phyloP scores from a whole-genome alignment of 2,888 invertebrate species.

The Dolichopus griseipennis region DNA sequence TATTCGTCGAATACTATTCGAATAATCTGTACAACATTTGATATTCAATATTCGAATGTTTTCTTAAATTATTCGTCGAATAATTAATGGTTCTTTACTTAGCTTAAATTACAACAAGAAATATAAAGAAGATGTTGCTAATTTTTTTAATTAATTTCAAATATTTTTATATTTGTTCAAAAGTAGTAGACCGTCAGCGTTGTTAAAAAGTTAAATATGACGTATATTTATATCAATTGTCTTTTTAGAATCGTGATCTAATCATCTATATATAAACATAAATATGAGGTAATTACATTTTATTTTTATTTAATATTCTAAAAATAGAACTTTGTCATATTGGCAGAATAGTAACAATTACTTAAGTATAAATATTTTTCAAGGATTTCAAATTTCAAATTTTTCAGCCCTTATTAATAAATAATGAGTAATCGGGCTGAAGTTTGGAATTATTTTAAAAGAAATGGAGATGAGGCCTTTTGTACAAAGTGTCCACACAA shows the following conservation, averaged over 20 bases:
- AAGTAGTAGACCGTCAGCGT: too few species aligned
- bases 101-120: not conserved
- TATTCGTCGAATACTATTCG: slow-evolving; percentile 9
- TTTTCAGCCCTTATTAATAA: slow-evolving; percentile 2
- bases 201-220: too few species aligned
- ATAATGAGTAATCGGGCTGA: not conserved
- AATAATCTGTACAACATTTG: slow-evolving; percentile 1
- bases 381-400: not conserved
- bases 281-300: not conserved
- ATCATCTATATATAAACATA: not conserved
- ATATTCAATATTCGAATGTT: slow-evolving; percentile 6
- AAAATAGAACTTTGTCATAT: not conserved
- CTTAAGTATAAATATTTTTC: not conserved
- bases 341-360: not conserved
- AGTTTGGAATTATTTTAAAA: slow-evolving; percentile 5
- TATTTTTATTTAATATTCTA: too few species aligned
- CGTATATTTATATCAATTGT: too few species aligned
- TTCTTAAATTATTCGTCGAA: slow-evolving; percentile 3
- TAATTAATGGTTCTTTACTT: not conserved
- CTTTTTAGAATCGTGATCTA: too few species aligned
- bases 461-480: not conserved
- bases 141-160: too few species aligned
- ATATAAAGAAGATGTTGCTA: too few species aligned
- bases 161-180: too few species aligned
- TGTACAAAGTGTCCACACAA: slow-evolving; percentile 7